phyloP scores from a whole-genome alignment of 2,113 vertebrate species.

The Montifringilla adamsi region DNA sequence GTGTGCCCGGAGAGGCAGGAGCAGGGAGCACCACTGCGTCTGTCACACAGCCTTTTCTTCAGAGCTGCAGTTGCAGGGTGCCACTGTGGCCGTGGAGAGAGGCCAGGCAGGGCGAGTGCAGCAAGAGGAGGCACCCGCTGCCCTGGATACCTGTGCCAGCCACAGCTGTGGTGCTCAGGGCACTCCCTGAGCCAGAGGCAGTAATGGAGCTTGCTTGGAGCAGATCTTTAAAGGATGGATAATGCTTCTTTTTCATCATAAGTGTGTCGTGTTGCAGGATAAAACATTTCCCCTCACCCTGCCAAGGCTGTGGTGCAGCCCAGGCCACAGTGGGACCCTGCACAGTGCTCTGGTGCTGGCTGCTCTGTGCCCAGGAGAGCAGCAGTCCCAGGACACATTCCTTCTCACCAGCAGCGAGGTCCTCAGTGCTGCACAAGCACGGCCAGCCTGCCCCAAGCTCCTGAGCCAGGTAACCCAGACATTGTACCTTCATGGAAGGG shows the following conservation, averaged over 20 bases:
- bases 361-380: neutral
- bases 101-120: no score
- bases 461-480: neutral
- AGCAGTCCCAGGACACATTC: fast-evolving
- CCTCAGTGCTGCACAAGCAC: neutral
- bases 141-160: neutral
- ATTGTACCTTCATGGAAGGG: fast-evolving
- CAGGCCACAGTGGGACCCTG: fast-evolving
- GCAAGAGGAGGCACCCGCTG: neutral
- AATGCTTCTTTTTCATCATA: neutral
- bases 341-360: neutral
- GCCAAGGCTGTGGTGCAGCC: fast-evolving
- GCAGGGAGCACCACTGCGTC: fast-evolving
- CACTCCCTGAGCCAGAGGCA: neutral
- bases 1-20: neutral
- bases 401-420: neutral
- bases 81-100: fast-evolving
- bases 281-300: no score
- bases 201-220: neutral
- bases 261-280: fast-evolving
- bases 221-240: neutral
- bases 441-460: neutral
- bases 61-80: neutral
- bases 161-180: neutral
- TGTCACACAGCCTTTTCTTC: neutral